Evolutionary conservation across 37 sponge, comb jelly and placozoan species (phyloP).

Genomic region (Cladorhizidae sp.): DNA sequence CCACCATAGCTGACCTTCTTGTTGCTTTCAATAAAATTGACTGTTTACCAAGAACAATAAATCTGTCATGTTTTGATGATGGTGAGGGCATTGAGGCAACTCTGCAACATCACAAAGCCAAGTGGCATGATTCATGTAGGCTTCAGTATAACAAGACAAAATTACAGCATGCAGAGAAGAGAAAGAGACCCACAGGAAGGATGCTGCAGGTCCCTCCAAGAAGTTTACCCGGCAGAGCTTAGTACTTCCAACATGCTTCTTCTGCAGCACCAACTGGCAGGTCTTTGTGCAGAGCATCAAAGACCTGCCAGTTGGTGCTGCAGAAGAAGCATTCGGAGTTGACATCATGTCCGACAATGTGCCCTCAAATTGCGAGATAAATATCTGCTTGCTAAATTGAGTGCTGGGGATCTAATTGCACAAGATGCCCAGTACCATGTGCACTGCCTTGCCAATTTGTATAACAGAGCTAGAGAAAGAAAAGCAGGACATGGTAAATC

Average conservation of each 20-base stretch:
- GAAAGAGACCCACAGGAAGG: too few species aligned
- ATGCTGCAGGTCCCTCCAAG: too few species aligned
- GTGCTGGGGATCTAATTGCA: conserved; percentile 29
- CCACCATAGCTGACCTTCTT: too few species aligned
- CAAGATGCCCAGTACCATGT: conserved; percentile 33
- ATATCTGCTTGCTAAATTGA: not conserved
- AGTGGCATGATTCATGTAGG: not conserved
- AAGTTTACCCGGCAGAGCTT: too few species aligned
- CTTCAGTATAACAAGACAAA: too few species aligned
- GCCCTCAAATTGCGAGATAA: conserved; percentile 15
- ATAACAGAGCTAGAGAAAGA: conserved; percentile 27
- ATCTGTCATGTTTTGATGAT: too few species aligned
- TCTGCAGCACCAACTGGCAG: not conserved
- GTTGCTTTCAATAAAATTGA: not conserved
- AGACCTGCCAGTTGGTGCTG: too few species aligned
- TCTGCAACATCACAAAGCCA: not conserved
- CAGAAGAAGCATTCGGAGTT: conserved; percentile 26
- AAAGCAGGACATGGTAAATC: not conserved
- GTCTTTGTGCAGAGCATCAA: conserved; percentile 23
- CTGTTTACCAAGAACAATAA: not conserved
- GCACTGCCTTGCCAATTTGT: conserved; percentile 15
- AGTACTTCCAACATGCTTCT: not conserved
- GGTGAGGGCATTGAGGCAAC: conserved; percentile 1
- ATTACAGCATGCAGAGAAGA: too few species aligned
- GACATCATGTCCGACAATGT: conserved; percentile 24